These are phyloP conservation scores for Erithacus rubecula DNA, from an alignment of 2,797 vertebrate genomes.

Conservation along the genomic window DNA sequence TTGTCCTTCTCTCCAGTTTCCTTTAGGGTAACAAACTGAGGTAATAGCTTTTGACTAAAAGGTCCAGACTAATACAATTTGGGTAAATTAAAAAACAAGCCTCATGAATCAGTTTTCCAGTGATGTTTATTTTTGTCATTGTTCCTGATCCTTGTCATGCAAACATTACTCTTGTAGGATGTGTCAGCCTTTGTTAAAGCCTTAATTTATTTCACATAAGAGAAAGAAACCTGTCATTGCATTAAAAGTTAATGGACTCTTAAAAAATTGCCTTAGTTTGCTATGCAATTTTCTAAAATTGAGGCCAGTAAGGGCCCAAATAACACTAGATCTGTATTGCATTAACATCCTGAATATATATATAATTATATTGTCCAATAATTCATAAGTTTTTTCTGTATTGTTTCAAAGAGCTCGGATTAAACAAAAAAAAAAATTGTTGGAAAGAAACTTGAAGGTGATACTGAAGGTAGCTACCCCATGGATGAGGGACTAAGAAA, in stretches of 20 bases:
- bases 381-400: neutral
- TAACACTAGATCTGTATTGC: neutral
- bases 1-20: neutral
- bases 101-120: neutral
- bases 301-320: neutral
- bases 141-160: neutral
- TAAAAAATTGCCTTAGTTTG: neutral
- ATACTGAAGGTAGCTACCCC: neutral
- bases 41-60: neutral
- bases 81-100: neutral
- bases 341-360: neutral
- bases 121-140: neutral
- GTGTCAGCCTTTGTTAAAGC: neutral
- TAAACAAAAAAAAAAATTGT: neutral
- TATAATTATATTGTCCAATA: neutral
- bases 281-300: neutral
- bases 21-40: neutral
- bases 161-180: neutral
- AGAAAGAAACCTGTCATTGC: constrained; percentile 5
- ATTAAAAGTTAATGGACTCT: neutral
- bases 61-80: neutral
- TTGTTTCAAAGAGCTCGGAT: neutral
- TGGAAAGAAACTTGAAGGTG: neutral
- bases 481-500: neutral
- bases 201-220: neutral